A percentile compares a stretch with the other conserved stretches of the same genome.
Evolutionary conservation across 2,797 vertebrate species (phyloP).

Genomic region (Molossus molossus): DNA sequence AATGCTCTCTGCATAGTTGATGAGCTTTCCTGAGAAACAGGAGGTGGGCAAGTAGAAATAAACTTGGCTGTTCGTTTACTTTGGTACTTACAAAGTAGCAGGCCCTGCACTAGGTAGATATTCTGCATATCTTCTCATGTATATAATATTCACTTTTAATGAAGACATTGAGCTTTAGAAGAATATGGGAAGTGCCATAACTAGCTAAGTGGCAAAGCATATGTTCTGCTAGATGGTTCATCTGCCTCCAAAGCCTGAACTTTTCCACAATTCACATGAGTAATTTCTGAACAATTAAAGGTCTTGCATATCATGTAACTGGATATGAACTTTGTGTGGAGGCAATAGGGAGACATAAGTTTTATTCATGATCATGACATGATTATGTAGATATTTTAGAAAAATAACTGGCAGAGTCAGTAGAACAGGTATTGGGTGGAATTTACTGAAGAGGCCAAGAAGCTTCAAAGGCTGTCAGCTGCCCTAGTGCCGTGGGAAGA

Average conservation of each 20-base stretch:
- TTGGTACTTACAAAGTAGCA: neutral
- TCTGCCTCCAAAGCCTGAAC: neutral
- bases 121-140: neutral
- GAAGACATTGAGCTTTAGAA: neutral
- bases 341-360: neutral
- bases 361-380: neutral
- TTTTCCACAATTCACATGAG: neutral
- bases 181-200: neutral
- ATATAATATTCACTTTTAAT: neutral
- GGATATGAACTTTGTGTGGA: neutral
- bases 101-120: neutral
- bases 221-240: neutral
- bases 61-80: neutral
- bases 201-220: neutral
- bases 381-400: neutral
- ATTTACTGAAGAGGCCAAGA: slow-evolving; percentile 4
- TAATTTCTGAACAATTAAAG: neutral
- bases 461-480: neutral
- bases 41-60: neutral
- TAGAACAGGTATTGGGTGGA: neutral
- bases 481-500: neutral
- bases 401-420: neutral
- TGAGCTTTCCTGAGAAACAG: neutral
- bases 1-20: neutral
- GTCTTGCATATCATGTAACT: neutral